Evolutionary conservation across 2,888 invertebrate species (phyloP).

Genomic region (Phyllotreta cruciferae): DNA sequence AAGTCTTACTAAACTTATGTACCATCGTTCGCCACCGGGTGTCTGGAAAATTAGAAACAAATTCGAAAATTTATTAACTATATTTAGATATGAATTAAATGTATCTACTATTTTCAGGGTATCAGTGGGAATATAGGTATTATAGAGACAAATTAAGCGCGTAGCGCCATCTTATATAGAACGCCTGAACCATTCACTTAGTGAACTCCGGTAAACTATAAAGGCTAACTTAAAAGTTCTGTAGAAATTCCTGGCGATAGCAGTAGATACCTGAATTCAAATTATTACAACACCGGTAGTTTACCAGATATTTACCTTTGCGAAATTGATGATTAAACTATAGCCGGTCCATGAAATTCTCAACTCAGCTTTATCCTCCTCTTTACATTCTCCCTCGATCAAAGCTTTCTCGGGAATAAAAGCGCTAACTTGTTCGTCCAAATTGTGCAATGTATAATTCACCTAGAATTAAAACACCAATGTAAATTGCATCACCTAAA

Average conservation of each 20-base stretch:
- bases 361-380: constrained; percentile 76
- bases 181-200: too few relatives aligned
- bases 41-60: constrained; percentile 65
- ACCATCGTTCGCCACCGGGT: constrained; percentile 89
- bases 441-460: constrained; percentile 54
- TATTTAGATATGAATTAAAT: too few relatives aligned
- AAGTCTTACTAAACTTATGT: constrained; percentile 78
- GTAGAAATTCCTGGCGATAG: too few relatives aligned
- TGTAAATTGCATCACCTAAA: not conserved
- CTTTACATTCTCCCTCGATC: constrained; percentile 77
- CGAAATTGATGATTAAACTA: constrained; percentile 76
- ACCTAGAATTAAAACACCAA: constrained; percentile 47
- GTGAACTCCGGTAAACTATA: too few relatives aligned
- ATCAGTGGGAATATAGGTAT: too few relatives aligned
- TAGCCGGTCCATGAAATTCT: constrained; percentile 79
- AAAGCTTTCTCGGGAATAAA: constrained; percentile 78
- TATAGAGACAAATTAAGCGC: too few relatives aligned
- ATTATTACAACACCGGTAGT: not conserved
- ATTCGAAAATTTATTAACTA: not conserved
- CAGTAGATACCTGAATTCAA: too few relatives aligned
- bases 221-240: too few relatives aligned
- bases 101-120: too few relatives aligned
- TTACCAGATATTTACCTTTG: constrained; percentile 69
- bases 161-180: too few relatives aligned
- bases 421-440: constrained; percentile 67